Percentiles rank a stretch among this genome's conserved stretches.
Evolutionary conservation across 2,888 invertebrate genomes (phyloP).

Genomic region (Morpho achilles): DNA sequence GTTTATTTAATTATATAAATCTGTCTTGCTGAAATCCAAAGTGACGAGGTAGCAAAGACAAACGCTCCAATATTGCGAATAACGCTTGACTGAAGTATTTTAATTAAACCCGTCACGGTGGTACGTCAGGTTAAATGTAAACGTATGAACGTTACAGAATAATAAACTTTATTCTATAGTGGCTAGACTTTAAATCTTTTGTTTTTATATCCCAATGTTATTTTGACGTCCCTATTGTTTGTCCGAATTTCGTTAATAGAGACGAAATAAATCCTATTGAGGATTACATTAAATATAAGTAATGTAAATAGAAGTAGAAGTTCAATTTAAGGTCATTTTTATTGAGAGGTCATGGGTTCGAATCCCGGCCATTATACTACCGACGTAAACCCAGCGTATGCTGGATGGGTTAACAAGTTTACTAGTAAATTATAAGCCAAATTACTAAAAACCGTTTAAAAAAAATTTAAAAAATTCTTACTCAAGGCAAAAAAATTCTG

Average conservation of each 20-base stretch:
- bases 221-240: constrained; percentile 12
- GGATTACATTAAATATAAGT: too few species aligned
- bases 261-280: constrained; percentile 4
- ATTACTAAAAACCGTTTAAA: too few species aligned
- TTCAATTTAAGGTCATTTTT: too few species aligned
- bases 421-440: too few species aligned
- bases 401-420: too few species aligned
- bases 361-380: too few species aligned
- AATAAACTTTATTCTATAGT: constrained; percentile 10
- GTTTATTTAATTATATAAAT: constrained; percentile 23
- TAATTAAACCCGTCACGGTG: constrained; percentile 58
- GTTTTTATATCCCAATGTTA: neutral
- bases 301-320: too few species aligned
- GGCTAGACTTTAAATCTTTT: constrained; percentile 10
- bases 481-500: too few species aligned
- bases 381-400: too few species aligned
- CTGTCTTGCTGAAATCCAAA: constrained; percentile 33
- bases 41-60: constrained; percentile 44
- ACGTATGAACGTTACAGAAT: constrained; percentile 19
- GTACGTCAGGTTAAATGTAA: constrained; percentile 21
- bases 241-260: constrained; percentile 10
- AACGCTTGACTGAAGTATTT: constrained; percentile 72
- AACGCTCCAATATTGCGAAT: constrained; percentile 63
- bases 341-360: too few species aligned
- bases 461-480: too few species aligned